These are phyloP conservation scores for Phyllostomus hastatus DNA, from an alignment of 2,113 vertebrate species.

Conservation along the genomic window DNA sequence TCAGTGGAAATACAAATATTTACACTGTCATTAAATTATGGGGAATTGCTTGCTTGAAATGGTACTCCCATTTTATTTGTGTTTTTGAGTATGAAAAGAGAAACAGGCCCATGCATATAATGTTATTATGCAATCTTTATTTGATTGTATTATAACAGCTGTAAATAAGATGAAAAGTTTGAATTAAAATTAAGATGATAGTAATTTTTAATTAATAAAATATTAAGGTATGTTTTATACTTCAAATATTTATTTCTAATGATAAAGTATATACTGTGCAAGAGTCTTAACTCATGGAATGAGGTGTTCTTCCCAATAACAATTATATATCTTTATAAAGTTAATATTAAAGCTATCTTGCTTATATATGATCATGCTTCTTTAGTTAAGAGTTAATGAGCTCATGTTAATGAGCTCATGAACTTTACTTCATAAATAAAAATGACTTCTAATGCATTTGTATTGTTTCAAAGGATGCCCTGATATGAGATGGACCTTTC, in stretches of 20 bases:
- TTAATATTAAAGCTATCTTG: not conserved
- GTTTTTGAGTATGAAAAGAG: not conserved
- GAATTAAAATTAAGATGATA: not conserved
- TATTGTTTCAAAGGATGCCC: slow-evolving; percentile 33
- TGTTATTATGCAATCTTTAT: not conserved
- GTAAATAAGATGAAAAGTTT: not conserved
- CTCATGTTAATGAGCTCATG: slow-evolving; percentile 32
- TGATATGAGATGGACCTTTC: slow-evolving; percentile 58
- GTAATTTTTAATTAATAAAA: not conserved
- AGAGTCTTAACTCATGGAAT: not conserved
- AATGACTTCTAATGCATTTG: not conserved
- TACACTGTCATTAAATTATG: not conserved
- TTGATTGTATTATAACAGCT: not conserved
- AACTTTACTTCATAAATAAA: slow-evolving; percentile 45
- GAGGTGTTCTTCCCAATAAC: not conserved
- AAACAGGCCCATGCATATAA: not conserved
- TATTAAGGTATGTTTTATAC: not conserved
- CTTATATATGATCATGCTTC: not conserved
- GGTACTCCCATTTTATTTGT: not conserved
- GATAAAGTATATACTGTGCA: not conserved
- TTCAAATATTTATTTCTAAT: slow-evolving; percentile 37
- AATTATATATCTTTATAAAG: not conserved
- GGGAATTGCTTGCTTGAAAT: not conserved
- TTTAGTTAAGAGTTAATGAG: slow-evolving; percentile 46
- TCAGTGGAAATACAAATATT: not conserved